Percentiles rank a stretch among this genome's conserved stretches.
These are phyloP conservation scores for Panorpa germanica DNA, from an alignment of 2,888 invertebrate genomes.

Conservation along the genomic window DNA sequence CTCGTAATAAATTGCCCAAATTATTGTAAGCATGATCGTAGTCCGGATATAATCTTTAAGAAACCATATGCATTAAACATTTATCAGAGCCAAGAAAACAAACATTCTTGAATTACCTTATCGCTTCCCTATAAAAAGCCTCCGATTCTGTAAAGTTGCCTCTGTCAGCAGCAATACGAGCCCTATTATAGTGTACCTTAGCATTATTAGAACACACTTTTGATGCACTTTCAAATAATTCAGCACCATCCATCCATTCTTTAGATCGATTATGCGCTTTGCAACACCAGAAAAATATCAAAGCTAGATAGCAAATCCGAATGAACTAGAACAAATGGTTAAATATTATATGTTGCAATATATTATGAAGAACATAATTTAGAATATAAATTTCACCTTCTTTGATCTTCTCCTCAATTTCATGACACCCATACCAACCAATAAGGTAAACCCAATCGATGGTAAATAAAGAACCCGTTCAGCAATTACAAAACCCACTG, in stretches of 20 bases:
- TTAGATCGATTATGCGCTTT: slow-evolving; percentile 41
- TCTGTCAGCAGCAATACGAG: slow-evolving; percentile 69
- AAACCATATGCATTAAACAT: slow-evolving; percentile 9
- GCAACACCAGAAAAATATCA: neutral
- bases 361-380: neutral
- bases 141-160: slow-evolving; percentile 47
- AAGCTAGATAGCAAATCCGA: neutral
- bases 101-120: slow-evolving; percentile 29
- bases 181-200: slow-evolving; percentile 84
- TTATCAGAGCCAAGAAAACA: neutral
- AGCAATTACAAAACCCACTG: slow-evolving; percentile 80
- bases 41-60: slow-evolving; percentile 48
- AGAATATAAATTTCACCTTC: slow-evolving; percentile 11
- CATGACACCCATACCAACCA: slow-evolving; percentile 42
- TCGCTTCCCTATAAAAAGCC: slow-evolving; percentile 55
- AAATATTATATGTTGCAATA: slow-evolving; percentile 1
- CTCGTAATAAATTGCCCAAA: slow-evolving; percentile 69
- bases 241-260: slow-evolving; percentile 67
- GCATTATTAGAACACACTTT: slow-evolving; percentile 84
- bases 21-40: slow-evolving; percentile 93
- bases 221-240: slow-evolving; percentile 63
- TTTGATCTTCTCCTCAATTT: slow-evolving; percentile 17
- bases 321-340: neutral
- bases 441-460: slow-evolving; percentile 59
- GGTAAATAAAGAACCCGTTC: slow-evolving; percentile 72